These are phyloP conservation scores for Agelastica alni DNA, from an alignment of 2,888 invertebrate genomes.

Conservation along the genomic window DNA sequence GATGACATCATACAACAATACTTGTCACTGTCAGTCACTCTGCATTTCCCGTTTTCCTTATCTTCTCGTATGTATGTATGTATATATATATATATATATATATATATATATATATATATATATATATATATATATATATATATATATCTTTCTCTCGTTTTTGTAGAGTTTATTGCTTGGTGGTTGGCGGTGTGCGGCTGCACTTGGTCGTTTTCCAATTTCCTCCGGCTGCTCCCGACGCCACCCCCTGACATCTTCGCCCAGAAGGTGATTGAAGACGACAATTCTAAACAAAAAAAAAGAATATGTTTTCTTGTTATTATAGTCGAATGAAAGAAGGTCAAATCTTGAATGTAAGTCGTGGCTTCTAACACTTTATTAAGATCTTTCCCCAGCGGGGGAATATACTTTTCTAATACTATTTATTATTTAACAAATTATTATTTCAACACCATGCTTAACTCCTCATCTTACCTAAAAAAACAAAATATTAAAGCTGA, in stretches of 20 bases:
- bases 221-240: not conserved
- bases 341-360: not conserved
- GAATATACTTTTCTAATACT: too few species aligned
- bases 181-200: conserved; percentile 19
- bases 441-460: too few species aligned
- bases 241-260: too few species aligned
- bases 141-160: conserved; percentile 5
- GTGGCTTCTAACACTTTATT: not conserved
- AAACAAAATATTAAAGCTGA: too few species aligned
- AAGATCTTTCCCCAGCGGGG: not conserved
- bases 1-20: conserved; percentile 50
- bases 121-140: not conserved
- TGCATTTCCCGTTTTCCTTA: conserved; percentile 40
- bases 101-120: too few species aligned
- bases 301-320: conserved; percentile 1
- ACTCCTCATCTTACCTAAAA: too few species aligned
- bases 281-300: conserved; percentile 7
- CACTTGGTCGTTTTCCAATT: conserved; percentile 2
- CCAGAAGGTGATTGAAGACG: conserved; percentile 10
- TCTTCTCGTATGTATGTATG: too few species aligned
- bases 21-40: conserved; percentile 51
- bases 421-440: too few species aligned
- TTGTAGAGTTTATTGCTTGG: conserved; percentile 47
- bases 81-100: too few species aligned
- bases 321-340: not conserved